Evolutionary conservation across 2,888 invertebrate species (phyloP).

Genomic region (Harmothoe impar): DNA sequence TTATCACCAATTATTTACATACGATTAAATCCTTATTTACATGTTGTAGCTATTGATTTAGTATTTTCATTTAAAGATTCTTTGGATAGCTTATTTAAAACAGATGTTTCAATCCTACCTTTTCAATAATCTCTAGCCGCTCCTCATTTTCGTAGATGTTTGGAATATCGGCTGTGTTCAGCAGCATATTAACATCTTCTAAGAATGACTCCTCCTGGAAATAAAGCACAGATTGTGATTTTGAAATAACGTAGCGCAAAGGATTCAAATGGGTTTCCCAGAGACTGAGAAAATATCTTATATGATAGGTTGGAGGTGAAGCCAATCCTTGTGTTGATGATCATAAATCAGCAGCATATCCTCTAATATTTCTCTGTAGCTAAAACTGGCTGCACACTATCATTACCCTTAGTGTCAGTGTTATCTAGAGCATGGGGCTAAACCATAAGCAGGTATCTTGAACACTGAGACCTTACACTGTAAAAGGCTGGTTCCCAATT

Average conservation of each 20-base stretch:
- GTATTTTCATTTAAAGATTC: background rate
- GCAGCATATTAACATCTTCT: slow-evolving; percentile 83
- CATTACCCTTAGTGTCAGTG: too few relatives aligned
- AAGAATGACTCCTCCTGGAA: slow-evolving; percentile 82
- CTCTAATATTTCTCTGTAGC: too few relatives aligned
- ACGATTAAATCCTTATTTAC: too few relatives aligned
- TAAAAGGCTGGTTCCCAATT: too few relatives aligned
- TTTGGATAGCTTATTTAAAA: background rate
- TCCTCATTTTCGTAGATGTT: slow-evolving; percentile 83
- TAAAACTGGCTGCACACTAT: too few relatives aligned
- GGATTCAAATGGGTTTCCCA: background rate
- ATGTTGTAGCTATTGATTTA: too few relatives aligned
- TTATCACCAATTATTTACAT: background rate
- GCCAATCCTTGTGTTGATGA: too few relatives aligned
- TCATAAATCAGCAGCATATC: too few relatives aligned
- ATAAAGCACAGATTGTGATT: background rate
- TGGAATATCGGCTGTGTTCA: slow-evolving; percentile 83
- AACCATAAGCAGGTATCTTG: too few relatives aligned
- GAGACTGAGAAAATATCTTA: background rate
- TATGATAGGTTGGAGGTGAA: background rate
- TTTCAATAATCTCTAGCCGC: slow-evolving; percentile 82
- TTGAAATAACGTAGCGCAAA: too few relatives aligned
- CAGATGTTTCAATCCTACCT: slow-evolving; percentile 72
- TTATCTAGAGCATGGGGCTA: too few relatives aligned
- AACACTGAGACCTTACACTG: too few relatives aligned